Conservation (phyloP, 2,888 invertebrate genomes). For the Bellardia bayeri region DNA sequence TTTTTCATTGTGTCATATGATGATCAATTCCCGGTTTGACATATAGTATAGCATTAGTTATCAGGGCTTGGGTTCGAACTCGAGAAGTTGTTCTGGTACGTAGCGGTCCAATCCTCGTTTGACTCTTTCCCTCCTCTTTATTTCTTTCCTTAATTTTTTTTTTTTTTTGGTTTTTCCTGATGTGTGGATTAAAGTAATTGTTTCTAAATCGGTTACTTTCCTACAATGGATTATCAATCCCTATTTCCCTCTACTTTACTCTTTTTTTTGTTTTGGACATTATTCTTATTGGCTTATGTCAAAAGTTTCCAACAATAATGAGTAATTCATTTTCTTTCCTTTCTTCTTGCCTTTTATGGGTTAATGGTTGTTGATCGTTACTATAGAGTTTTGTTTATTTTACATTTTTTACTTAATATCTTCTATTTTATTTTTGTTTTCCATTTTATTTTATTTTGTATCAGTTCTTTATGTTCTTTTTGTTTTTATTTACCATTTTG, state of each 20-base stretch:
- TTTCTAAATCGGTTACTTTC: background rate
- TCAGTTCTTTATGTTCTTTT: too few relatives aligned
- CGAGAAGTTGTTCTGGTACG: background rate
- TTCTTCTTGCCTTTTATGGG: too few relatives aligned
- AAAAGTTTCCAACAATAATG: too few relatives aligned
- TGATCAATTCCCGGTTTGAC: background rate
- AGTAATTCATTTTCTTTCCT: too few relatives aligned
- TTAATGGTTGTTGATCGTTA: too few relatives aligned
- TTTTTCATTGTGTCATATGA: background rate
- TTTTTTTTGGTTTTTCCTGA: background rate
- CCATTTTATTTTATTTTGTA: too few relatives aligned
- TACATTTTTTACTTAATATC: too few relatives aligned
- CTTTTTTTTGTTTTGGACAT: background rate
- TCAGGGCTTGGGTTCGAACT: constrained; percentile 7
- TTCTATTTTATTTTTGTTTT: too few relatives aligned
- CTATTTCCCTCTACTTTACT: background rate
- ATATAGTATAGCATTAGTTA: background rate
- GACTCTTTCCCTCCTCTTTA: background rate
- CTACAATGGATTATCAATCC: background rate
- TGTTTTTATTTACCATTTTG: too few relatives aligned
- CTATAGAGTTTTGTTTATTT: too few relatives aligned
- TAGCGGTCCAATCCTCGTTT: constrained; percentile 4
- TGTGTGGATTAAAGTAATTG: constrained; percentile 1
- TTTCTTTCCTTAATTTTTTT: background rate
- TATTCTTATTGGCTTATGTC: background rate